Evolutionary conservation across 2,113 vertebrate species (phyloP).

Genomic region (Corythornis vintsioides): DNA sequence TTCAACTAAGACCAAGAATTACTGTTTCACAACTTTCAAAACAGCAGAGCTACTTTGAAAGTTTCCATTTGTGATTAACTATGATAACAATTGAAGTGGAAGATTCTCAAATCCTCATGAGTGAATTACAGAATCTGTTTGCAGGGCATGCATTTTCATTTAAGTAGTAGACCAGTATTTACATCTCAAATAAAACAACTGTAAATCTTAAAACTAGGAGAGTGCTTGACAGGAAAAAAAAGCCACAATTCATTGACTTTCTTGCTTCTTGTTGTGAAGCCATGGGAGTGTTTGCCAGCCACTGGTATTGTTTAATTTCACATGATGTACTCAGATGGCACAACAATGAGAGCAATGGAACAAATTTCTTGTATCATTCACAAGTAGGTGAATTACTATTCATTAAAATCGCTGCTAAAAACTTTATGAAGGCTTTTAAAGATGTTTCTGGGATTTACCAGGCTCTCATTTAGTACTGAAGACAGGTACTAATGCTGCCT

Average conservation of each 20-base stretch:
- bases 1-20: background rate
- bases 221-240: background rate
- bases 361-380: background rate
- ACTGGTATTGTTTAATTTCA: background rate
- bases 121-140: background rate
- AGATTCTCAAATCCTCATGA: background rate
- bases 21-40: background rate
- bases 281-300: background rate
- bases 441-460: background rate
- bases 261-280: background rate
- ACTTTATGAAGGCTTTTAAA: background rate
- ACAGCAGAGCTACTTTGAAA: background rate
- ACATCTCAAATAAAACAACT: background rate
- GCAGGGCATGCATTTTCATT: background rate
- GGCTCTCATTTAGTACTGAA: background rate
- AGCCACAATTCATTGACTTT: background rate
- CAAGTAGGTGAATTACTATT: background rate
- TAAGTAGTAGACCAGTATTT: background rate
- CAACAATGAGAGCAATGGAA: background rate
- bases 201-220: background rate
- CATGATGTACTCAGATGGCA: background rate
- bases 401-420: background rate
- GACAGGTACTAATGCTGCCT: background rate
- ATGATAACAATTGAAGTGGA: background rate
- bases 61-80: background rate